Base-by-base conservation (phyloP, 2,113 vertebrate species). In the Phylloscopus trochilus region DNA sequence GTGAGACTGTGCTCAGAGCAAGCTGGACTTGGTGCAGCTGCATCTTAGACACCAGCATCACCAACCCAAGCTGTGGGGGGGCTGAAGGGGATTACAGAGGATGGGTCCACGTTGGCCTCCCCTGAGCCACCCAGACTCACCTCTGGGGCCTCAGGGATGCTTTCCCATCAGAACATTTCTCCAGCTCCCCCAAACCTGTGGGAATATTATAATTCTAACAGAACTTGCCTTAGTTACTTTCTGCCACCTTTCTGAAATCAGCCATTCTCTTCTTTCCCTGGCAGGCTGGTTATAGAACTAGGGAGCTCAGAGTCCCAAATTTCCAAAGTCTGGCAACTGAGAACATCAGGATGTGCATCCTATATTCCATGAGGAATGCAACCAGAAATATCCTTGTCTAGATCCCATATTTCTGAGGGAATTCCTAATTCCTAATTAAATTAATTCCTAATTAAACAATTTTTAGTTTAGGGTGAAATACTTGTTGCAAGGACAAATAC, bases 21-120 rank as follows among this genome's bases (percentile, higher is more conserved):
- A 77, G 43, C 43, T 59, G 60, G 69, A 30, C 4, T 15, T 4
- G 4, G 9, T 59, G 49, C 60, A 60, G 56, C 30, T 82, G 60
- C 19, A 72, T 23, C 30, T 87, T 31, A 51, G 44, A n/a, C 20
- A 33, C 44, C 31, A 79, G 31, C 46, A 55, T 24, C 41, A 64
- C 33, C 3, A 2, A 3, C 15, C 21, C 1, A 0, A 0, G 0
- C n/a, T 60, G 7, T 1, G 0, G 11, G 8, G 5, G 2, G 4
- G 6, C 14, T 49, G 43, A 59, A 55, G 20, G 9, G 14, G 6
- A 35, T 20, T 8, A 22, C 11, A 75, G 52, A 60, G 8, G 4
- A 18, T 63, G 19, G 23, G 8, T 60, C 27, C 13, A 4, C 26
- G 23, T 1, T 7, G 3, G 5, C 7, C 13, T 69, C 4, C 7